phyloP scores from a whole-genome alignment of 2,888 invertebrate genomes.

The Leptogaster cylindrica region DNA sequence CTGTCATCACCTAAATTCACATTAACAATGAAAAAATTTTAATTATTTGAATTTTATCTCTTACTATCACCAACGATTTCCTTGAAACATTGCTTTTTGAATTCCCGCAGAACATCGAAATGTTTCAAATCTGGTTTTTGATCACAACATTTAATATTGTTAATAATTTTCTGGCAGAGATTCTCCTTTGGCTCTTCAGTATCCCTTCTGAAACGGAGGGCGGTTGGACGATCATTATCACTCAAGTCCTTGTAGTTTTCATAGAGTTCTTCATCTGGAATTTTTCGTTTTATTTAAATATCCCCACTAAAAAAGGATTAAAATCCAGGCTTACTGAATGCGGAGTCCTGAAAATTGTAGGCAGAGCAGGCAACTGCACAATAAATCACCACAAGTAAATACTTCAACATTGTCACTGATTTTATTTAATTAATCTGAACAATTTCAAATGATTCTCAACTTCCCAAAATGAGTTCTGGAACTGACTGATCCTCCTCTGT shows the following conservation, averaged over 20 bases:
- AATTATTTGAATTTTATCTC: neutral
- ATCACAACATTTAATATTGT: constrained; percentile 50
- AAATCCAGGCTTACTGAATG: constrained; percentile 50
- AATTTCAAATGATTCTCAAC: neutral
- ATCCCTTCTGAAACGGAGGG: constrained; percentile 46
- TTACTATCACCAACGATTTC: constrained; percentile 49
- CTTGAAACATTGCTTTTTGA: constrained; percentile 49
- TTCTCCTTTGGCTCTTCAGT: constrained; percentile 43
- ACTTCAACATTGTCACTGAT: neutral
- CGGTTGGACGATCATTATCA: constrained; percentile 43
- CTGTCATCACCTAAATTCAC: no score
- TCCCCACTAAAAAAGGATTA: neutral
- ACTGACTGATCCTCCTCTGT: neutral
- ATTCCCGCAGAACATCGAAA: constrained; percentile 44
- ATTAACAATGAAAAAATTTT: neutral
- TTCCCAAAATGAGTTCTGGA: no score
- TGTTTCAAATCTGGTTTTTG: constrained; percentile 47
- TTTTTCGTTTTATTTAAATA: neutral
- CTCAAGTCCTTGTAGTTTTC: constrained; percentile 48
- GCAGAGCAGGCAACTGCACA: constrained; percentile 40
- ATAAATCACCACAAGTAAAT: neutral
- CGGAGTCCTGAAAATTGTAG: constrained; percentile 52
- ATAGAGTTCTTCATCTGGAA: constrained; percentile 51
- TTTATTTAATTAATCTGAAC: neutral
- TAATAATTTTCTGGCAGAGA: constrained; percentile 44